A percentile compares a stretch with the other conserved stretches of the same genome.
Evolutionary conservation across 2,888 invertebrate genomes (phyloP).

Genomic region (Temnothorax rugatulus): DNA sequence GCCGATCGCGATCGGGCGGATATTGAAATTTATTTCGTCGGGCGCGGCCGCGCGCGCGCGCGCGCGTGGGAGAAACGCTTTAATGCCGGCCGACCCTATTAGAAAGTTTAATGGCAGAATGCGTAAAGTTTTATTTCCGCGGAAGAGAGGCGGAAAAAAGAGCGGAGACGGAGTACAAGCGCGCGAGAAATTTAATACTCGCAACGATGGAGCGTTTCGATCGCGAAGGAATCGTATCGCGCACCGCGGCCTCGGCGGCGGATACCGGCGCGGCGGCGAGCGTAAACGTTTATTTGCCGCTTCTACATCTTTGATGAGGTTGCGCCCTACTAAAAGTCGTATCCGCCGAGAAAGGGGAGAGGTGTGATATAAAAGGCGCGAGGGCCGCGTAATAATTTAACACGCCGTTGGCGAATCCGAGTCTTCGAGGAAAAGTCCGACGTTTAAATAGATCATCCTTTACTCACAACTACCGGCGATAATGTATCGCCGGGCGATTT

Average conservation of each 20-base stretch:
- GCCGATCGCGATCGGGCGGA: constrained; percentile 44
- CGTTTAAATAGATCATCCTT: constrained; percentile 52
- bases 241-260: constrained; percentile 16
- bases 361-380: constrained; percentile 46
- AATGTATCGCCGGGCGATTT: constrained; percentile 34
- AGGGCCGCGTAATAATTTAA: constrained; percentile 52
- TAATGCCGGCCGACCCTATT: constrained; percentile 53
- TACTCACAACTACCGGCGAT: constrained; percentile 32
- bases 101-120: constrained; percentile 56
- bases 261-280: constrained; percentile 33
- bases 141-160: background rate
- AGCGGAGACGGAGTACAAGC: background rate
- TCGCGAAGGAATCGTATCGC: constrained; percentile 44
- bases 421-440: constrained; percentile 48
- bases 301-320: constrained; percentile 54
- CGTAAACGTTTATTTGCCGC: constrained; percentile 56
- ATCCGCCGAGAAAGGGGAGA: background rate
- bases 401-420: constrained; percentile 53
- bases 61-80: constrained; percentile 32
- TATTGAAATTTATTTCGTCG: constrained; percentile 54
- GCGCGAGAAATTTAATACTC: constrained; percentile 52
- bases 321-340: constrained; percentile 56
- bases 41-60: constrained; percentile 2
- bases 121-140: constrained; percentile 56
- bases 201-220: constrained; percentile 46